Conservation (phyloP, 2,113 vertebrate genomes). For the Pelmatolapia mariae region DNA sequence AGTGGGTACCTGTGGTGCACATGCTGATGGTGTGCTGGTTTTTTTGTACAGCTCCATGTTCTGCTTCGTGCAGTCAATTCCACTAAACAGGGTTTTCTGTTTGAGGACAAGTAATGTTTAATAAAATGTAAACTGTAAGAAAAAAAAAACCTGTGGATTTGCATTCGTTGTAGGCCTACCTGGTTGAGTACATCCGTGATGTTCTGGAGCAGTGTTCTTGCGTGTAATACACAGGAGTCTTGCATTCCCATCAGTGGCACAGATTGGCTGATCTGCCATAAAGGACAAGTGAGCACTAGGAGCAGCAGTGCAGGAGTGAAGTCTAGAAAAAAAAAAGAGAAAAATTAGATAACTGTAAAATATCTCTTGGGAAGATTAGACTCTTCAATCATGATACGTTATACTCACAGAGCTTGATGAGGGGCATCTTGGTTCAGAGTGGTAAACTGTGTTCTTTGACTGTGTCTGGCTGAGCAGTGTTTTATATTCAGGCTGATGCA, state of each 20-base stretch:
- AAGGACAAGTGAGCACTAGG: slow-evolving; percentile 6
- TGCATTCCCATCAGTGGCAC: not conserved
- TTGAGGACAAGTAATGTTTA: not conserved
- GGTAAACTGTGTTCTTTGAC: not conserved
- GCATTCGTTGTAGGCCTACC: not conserved
- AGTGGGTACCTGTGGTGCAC: slow-evolving; percentile 57
- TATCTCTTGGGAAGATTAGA: not conserved
- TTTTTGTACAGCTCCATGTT: slow-evolving; percentile 34
- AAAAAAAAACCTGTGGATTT: not conserved
- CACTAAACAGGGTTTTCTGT: slow-evolving; percentile 54
- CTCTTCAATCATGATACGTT: not conserved
- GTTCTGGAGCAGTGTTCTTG: slow-evolving; percentile 38
- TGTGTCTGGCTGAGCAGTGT: not conserved
- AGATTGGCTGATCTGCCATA: slow-evolving; percentile 22
- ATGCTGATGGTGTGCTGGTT: slow-evolving; percentile 39
- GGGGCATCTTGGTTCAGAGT: slow-evolving; percentile 17
- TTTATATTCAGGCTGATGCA: slow-evolving; percentile 34
- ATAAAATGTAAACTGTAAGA: not conserved
- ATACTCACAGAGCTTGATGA: slow-evolving; percentile 55
- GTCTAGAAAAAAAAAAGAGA: not conserved
- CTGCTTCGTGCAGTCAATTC: slow-evolving; percentile 57
- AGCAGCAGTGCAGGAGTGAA: slow-evolving; percentile 34
- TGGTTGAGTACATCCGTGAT: slow-evolving; percentile 29
- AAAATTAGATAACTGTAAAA: not conserved
- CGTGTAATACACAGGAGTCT: slow-evolving; percentile 23